phyloP scores from a whole-genome alignment of 2,113 vertebrate genomes.

The Suncus etruscus region DNA sequence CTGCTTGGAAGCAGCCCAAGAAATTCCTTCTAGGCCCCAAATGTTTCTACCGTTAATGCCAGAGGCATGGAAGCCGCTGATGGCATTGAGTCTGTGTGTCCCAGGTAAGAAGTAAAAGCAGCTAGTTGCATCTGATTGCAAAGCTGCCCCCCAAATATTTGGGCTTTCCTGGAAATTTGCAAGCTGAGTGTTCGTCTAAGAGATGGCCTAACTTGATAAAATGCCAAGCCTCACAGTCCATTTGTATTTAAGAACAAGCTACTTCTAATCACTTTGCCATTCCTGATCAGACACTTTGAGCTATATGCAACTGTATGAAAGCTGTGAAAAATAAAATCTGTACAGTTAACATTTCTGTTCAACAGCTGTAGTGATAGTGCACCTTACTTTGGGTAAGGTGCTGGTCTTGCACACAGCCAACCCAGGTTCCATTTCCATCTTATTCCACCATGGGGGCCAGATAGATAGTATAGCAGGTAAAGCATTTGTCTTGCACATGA shows the following conservation, averaged over 20 bases:
- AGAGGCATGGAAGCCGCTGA: conserved; percentile 16
- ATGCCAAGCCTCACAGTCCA: conserved; percentile 80
- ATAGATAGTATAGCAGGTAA: too few relatives aligned
- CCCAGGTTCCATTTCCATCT: too few relatives aligned
- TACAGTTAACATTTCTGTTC: conserved; percentile 72
- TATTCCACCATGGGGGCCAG: too few relatives aligned
- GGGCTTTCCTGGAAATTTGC: conserved; percentile 18
- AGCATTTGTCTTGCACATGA: too few relatives aligned
- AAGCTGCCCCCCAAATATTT: not conserved
- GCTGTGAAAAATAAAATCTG: conserved; percentile 78
- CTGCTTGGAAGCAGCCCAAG: conserved; percentile 70
- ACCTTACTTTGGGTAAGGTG: too few relatives aligned
- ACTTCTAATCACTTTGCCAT: conserved; percentile 84
- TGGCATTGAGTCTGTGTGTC: conserved; percentile 4
- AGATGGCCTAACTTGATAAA: conserved; percentile 61
- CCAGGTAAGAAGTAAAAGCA: conserved; percentile 13
- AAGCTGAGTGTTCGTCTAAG: conserved; percentile 14
- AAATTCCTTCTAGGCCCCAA: conserved; percentile 64
- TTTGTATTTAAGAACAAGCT: conserved; percentile 83
- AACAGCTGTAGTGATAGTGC: not conserved
- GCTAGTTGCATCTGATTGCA: conserved; percentile 19
- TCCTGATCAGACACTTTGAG: conserved; percentile 81
- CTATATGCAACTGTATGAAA: conserved; percentile 76
- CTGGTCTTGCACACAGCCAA: too few relatives aligned
- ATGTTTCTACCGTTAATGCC: conserved; percentile 61